Base-by-base conservation (phyloP, 2,888 invertebrate species). In the Amphipyra tragopoginis region DNA sequence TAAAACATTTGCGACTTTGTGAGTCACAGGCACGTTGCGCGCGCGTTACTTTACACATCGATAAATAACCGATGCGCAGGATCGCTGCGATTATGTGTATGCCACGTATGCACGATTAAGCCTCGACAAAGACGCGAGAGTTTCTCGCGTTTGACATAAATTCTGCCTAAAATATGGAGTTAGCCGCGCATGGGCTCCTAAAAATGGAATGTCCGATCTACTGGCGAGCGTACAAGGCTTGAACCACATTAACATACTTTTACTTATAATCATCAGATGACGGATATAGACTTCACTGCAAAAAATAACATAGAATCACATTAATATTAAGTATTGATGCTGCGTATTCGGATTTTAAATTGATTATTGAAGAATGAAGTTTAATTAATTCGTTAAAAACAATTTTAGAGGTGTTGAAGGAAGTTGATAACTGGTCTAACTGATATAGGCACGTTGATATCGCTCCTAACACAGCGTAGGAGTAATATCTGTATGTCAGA, bases 201-300 rank as follows among this genome's bases (percentile, higher is more conserved):
- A 42, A 52, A 62, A 55, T 47, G 51, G 54, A 62, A 59, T 59
- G 49, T 36, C n/a, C 45, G 34, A 60, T 48, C 50, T 40, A 58
- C 29, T 15, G 21, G 8, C 33, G 10, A 49, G 21, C 50, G 21
- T 38, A 57, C 53, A 59, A 51, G 66, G 58, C 49, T 53, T 39
- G 54, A 47, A 64, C 45, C 33, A 61, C 56, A 64, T 65, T 61
- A 67, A 56, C 65, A 65, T 52, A 68, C 60, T 77, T 71, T 65
- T 64, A 59, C 60, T 63, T 57, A 49, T 13, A 39, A 39, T 13
- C 6, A 7, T 38, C 47, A 14, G 11, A 44, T 15, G n/a, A 26
- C 11, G 9, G 10, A 29, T 21, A 21, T 11, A 14, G 36, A 34
- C 51, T 65, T 65, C 59, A 33, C 51, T 36, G 10, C 10, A 10